Evolutionary conservation across 2,113 vertebrate species (phyloP).

Genomic region (Halcyon malimbica): DNA sequence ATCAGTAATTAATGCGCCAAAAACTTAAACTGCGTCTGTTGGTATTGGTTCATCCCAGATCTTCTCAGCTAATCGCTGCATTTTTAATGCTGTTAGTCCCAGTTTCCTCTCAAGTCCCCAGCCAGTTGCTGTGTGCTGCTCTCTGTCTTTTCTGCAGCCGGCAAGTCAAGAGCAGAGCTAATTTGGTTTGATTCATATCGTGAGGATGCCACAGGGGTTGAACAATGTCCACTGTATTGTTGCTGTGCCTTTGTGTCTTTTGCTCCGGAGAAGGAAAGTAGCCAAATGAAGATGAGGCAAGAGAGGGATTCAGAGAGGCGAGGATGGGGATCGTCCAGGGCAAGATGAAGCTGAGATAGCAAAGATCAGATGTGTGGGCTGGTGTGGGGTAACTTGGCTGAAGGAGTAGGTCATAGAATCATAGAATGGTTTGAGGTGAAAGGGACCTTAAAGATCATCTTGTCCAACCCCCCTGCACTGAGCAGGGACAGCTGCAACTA

Average conservation of each 20-base stretch:
- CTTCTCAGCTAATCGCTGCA: neutral
- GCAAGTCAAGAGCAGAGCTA: neutral
- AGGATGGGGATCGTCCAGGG: neutral
- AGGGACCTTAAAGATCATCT: neutral
- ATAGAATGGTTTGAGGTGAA: too few species aligned
- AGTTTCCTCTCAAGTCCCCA: neutral
- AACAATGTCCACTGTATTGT: neutral
- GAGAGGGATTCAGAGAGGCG: neutral
- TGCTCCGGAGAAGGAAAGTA: neutral
- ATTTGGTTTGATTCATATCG: neutral
- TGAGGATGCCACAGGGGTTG: neutral
- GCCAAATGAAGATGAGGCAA: fast-evolving
- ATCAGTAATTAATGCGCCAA: slow-evolving; percentile 41
- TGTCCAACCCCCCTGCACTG: neutral
- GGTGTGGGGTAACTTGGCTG: neutral
- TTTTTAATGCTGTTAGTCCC: neutral
- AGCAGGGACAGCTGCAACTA: neutral
- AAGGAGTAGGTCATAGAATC: neutral
- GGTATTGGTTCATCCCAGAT: neutral
- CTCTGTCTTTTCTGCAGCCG: neutral
- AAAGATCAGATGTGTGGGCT: neutral
- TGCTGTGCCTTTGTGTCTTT: neutral
- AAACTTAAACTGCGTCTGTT: neutral
- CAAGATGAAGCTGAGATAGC: neutral
- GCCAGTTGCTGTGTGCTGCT: neutral